Evolutionary conservation across 2,888 invertebrate genomes (phyloP).

Genomic region (Lithosia quadra): DNA sequence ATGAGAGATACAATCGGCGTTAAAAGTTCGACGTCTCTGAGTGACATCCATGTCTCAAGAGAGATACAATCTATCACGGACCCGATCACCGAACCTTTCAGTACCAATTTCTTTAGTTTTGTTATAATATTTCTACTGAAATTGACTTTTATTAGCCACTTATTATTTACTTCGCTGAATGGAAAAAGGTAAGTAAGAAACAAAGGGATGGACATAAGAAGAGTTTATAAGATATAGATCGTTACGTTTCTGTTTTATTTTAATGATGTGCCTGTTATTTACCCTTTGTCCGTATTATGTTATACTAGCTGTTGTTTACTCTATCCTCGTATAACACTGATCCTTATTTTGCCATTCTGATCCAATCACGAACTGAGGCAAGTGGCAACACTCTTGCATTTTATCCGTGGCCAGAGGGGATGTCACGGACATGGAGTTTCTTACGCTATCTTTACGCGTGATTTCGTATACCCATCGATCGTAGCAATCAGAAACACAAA

Average conservation of each 20-base stretch:
- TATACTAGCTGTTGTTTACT: too few species aligned
- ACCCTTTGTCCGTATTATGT: too few species aligned
- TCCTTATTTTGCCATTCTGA: too few species aligned
- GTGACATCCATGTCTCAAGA: conserved; percentile 59
- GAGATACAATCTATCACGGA: conserved; percentile 64
- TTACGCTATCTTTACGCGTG: too few species aligned
- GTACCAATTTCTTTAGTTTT: conserved; percentile 60
- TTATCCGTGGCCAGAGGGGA: too few species aligned
- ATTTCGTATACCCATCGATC: too few species aligned
- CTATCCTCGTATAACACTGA: too few species aligned
- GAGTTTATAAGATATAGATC: background rate
- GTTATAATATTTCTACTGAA: conserved; percentile 52
- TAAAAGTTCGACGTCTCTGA: conserved; percentile 61
- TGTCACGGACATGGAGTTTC: too few species aligned
- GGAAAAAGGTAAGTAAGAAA: conserved; percentile 16
- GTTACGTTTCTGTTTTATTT: background rate
- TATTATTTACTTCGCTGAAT: conserved; percentile 19
- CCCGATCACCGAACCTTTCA: conserved; percentile 55
- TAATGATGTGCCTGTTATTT: background rate
- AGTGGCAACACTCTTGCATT: too few species aligned
- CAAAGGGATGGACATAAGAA: background rate
- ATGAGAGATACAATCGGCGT: conserved; percentile 50
- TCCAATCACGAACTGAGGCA: too few species aligned
- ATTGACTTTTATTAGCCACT: conserved; percentile 38
- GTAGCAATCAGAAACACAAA: too few species aligned